phyloP scores from a whole-genome alignment of 2,888 invertebrate species.

The Volucella zonaria region DNA sequence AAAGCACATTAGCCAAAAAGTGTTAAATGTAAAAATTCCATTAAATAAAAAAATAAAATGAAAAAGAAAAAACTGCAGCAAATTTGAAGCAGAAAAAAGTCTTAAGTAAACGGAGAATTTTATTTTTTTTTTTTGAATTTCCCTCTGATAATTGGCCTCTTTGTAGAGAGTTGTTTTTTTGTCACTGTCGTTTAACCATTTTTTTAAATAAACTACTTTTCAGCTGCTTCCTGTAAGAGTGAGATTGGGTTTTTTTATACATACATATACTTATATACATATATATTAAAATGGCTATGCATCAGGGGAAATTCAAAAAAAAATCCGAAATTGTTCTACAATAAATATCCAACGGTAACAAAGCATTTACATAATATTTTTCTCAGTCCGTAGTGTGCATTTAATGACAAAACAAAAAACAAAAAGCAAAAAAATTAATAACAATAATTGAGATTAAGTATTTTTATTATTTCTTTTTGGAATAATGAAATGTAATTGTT shows the following conservation, averaged over 20 bases:
- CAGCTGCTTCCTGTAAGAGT: conserved; percentile 74
- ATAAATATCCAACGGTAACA: not conserved
- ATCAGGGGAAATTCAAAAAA: conserved; percentile 68
- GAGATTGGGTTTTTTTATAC: conserved; percentile 66
- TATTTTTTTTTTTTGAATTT: conserved; percentile 50
- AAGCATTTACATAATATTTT: conserved; percentile 31
- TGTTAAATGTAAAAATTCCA: conserved; percentile 14
- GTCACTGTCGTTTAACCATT: conserved; percentile 71
- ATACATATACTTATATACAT: no score
- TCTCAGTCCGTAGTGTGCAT: conserved; percentile 74
- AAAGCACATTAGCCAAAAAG: conserved; percentile 44
- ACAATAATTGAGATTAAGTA: conserved; percentile 31
- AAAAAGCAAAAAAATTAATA: conserved; percentile 27
- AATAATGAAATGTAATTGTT: conserved; percentile 74
- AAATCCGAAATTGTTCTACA: conserved; percentile 31
- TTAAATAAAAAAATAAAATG: not conserved
- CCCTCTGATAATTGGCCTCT: conserved; percentile 47
- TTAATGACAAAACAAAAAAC: conserved; percentile 42
- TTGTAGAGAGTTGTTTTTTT: conserved; percentile 68
- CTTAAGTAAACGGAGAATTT: not conserved
- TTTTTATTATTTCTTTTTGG: conserved; percentile 62
- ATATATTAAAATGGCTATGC: conserved; percentile 6
- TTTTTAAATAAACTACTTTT: conserved; percentile 67
- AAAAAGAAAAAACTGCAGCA: conserved; percentile 15
- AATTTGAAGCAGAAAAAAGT: conserved; percentile 1